Evolutionary conservation across 2,797 vertebrate species (phyloP).

Genomic region (Florisuga fusca): DNA sequence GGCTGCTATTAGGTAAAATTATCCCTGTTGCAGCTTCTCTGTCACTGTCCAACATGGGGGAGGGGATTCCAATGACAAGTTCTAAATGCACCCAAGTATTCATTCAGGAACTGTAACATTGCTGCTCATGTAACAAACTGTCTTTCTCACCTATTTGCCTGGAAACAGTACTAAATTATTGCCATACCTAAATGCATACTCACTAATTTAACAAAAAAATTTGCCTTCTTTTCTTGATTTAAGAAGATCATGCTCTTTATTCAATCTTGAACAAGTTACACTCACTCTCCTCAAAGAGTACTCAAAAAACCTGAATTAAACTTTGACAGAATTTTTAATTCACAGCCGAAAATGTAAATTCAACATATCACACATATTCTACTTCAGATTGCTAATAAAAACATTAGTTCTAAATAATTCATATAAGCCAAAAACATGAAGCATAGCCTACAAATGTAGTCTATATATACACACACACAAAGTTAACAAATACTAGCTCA

Average conservation of each 20-base stretch:
- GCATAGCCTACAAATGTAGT: background rate
- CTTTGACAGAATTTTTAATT: background rate
- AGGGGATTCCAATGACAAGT: slow-evolving; percentile 13
- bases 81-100: slow-evolving; percentile 22
- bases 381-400: slow-evolving; percentile 47
- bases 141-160: background rate
- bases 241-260: background rate
- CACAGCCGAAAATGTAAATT: slow-evolving; percentile 11
- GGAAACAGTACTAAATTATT: slow-evolving; percentile 30
- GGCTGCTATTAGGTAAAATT: slow-evolving; percentile 43
- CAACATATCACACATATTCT: background rate
- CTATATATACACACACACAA: background rate
- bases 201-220: background rate
- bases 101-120: background rate
- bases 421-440: slow-evolving; percentile 4
- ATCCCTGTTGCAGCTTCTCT: background rate
- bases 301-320: background rate
- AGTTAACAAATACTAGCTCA: slow-evolving; percentile 39
- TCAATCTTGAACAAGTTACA: background rate
- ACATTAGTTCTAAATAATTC: slow-evolving; percentile 19
- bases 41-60: background rate
- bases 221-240: background rate
- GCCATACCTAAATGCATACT: background rate
- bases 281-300: background rate
- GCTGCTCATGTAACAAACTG: background rate